These are phyloP conservation scores for Mesocricetus auratus DNA, from an alignment of 2,113 vertebrate species.

Conservation along the genomic window DNA sequence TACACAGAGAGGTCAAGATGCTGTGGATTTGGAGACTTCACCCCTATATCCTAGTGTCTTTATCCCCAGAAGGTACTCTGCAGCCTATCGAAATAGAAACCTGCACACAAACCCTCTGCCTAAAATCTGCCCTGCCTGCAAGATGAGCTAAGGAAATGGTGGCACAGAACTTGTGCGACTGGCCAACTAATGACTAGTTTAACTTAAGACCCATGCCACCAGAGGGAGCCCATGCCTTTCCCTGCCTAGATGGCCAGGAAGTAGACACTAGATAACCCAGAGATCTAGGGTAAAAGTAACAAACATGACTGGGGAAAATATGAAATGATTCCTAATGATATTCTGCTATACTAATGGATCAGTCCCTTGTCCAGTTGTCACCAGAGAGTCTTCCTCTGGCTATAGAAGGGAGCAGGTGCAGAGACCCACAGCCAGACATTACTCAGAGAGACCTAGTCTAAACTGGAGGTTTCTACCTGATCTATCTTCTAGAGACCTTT, in stretches of 20 bases:
- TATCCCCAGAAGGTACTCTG: too few species aligned
- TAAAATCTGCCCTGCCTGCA: background rate
- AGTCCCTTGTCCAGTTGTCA: background rate
- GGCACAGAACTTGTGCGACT: background rate
- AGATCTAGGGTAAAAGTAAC: background rate
- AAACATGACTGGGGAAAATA: background rate
- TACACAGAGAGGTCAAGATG: too few species aligned
- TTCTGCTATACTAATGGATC: background rate
- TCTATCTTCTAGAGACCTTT: background rate
- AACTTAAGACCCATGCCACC: background rate
- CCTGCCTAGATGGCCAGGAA: background rate
- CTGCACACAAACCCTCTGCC: background rate
- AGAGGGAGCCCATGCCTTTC: background rate
- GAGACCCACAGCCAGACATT: background rate
- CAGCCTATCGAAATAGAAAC: too few species aligned
- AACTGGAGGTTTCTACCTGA: background rate
- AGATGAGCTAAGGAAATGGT: too few species aligned
- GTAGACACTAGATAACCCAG: background rate
- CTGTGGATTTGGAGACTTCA: too few species aligned
- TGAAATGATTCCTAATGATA: too few species aligned
- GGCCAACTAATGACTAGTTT: background rate
- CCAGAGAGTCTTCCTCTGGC: background rate
- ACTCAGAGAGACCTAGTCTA: background rate
- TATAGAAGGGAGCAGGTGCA: background rate
- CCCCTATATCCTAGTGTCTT: too few species aligned